These are phyloP conservation scores for Rhynchopsitta pachyrhyncha DNA, from an alignment of 2,113 vertebrate genomes.

Conservation along the genomic window DNA sequence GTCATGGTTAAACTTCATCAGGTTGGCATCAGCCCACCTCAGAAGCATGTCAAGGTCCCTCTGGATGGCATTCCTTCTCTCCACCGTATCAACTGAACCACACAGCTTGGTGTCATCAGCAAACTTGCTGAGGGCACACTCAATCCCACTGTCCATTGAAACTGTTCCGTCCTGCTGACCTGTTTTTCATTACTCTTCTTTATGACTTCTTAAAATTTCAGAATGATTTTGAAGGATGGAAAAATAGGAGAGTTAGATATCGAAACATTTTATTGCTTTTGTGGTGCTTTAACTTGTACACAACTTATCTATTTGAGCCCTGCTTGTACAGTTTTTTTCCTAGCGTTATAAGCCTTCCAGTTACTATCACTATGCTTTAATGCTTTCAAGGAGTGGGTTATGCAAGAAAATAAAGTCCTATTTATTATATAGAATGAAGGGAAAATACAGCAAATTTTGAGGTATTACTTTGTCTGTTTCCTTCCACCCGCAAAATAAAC, in stretches of 20 bases:
- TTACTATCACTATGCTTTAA: background rate
- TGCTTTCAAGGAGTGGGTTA: background rate
- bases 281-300: background rate
- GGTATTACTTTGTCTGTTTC: background rate
- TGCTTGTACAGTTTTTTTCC: background rate
- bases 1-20: too few relatives aligned
- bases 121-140: too few relatives aligned
- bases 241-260: background rate
- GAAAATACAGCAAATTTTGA: background rate
- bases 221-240: background rate
- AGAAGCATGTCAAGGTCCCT: too few relatives aligned
- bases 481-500: background rate
- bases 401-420: background rate
- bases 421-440: background rate
- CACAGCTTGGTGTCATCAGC: too few relatives aligned
- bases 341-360: background rate
- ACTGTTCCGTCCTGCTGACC: background rate
- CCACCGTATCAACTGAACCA: too few relatives aligned
- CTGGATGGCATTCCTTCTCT: too few relatives aligned
- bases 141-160: background rate
- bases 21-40: too few relatives aligned
- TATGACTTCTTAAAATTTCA: background rate
- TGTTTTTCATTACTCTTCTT: background rate
- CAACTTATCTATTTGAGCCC: background rate
- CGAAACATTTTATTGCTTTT: background rate